phyloP scores from a whole-genome alignment of 2,113 vertebrate species.

The Varanus salvator region DNA sequence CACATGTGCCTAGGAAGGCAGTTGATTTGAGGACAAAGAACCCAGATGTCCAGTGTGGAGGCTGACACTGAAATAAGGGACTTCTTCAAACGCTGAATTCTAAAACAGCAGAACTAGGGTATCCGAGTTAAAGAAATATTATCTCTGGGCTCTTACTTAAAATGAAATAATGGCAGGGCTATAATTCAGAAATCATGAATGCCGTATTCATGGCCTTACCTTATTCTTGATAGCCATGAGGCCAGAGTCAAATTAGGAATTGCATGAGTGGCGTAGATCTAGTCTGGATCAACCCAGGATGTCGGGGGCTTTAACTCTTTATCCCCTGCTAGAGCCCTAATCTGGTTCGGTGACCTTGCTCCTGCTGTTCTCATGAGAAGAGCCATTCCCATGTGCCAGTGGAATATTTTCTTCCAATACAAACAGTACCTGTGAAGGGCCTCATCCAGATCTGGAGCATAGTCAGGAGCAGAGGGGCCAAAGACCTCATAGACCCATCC shows the following conservation, averaged over 20 bases:
- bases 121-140: neutral
- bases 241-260: neutral
- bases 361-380: neutral
- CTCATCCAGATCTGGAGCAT: neutral
- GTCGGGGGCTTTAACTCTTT: neutral
- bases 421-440: neutral
- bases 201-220: accelerated
- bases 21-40: too few species aligned
- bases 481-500: neutral
- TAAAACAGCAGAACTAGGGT: neutral
- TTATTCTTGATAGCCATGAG: neutral
- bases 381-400: neutral
- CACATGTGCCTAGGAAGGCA: neutral
- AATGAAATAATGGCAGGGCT: accelerated
- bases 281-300: too few species aligned
- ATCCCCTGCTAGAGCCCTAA: neutral
- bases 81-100: neutral
- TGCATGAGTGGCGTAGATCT: neutral
- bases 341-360: neutral
- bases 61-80: neutral
- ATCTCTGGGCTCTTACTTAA: neutral
- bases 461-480: neutral
- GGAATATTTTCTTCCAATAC: neutral
- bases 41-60: neutral
- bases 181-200: constrained; percentile 1